phyloP scores from a whole-genome alignment of 2,888 invertebrate genomes.

The Sabatieria punctata region DNA sequence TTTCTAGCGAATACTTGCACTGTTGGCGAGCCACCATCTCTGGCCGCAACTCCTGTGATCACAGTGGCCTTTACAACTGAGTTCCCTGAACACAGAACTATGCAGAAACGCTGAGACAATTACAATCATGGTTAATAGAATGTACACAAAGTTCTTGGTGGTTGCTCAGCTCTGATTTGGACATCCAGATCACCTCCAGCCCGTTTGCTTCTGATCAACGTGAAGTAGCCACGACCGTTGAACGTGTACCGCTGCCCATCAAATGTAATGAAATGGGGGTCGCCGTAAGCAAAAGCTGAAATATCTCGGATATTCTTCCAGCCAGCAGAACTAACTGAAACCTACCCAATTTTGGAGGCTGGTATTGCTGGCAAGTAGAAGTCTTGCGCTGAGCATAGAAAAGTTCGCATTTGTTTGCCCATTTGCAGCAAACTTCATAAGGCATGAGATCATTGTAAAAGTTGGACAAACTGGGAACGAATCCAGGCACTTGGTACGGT shows the following conservation, averaged over 20 bases:
- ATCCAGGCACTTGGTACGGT: slow-evolving; percentile 14
- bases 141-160: slow-evolving; percentile 20
- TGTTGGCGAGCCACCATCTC: slow-evolving; percentile 61
- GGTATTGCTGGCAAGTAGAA: slow-evolving; percentile 85
- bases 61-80: slow-evolving; percentile 11
- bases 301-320: too few relatives aligned
- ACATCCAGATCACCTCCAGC: slow-evolving; percentile 16
- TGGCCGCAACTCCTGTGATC: slow-evolving; percentile 41
- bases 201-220: slow-evolving; percentile 39
- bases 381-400: slow-evolving; percentile 75
- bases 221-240: slow-evolving; percentile 81
- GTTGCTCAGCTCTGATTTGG: slow-evolving; percentile 22
- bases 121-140: slow-evolving; percentile 1
- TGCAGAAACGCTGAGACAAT: not conserved
- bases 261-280: slow-evolving; percentile 80
- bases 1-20: slow-evolving; percentile 72
- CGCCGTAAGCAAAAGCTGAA: slow-evolving; percentile 69
- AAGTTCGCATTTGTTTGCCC: slow-evolving; percentile 83
- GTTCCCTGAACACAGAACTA: not conserved
- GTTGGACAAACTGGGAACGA: slow-evolving; percentile 72
- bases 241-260: slow-evolving; percentile 76
- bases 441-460: slow-evolving; percentile 89
- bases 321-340: not conserved
- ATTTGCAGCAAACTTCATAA: slow-evolving; percentile 75
- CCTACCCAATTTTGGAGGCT: slow-evolving; percentile 60